Base-by-base conservation (phyloP, 2,888 invertebrate genomes). In the Branchellion lobata region DNA sequence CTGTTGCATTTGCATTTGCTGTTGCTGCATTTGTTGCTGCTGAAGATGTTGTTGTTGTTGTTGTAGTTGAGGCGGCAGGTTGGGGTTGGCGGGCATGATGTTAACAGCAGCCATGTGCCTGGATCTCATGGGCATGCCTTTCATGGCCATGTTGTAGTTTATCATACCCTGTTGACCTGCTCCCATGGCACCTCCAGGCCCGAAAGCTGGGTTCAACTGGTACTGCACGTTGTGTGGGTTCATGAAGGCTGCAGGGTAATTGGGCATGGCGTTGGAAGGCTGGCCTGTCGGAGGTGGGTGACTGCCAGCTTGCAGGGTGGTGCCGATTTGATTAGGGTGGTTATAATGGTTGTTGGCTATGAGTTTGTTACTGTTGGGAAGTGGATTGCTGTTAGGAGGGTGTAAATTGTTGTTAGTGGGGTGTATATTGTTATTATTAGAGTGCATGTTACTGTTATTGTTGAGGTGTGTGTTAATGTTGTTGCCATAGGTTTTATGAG, bases 121-220 rank as follows among this genome's bases (percentile, higher is more conserved):
- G 5, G 65, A 34, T n/a, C 77, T 31, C 34, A 77, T 24, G 18
- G 77, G 77, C 36, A 77, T n/a, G 5, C 53, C 31, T 24, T 77
- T 77, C 40, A 75, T 51, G 75, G 53, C 57, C 75, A 75, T 75
- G 61, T 65, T 77, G 77, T 65, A 77, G 61, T 77, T 77, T n/a
- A 77, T n/a, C 34, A 65, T 29, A 3, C 57, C 57, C 21, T 57
- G 47, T 65, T 27, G 33, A 1, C 57, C 57, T n/a, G 18, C 57
- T 21, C 33, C n/a, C 65, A 36, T 27, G 1, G 51, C 21, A 2
- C 8, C 27, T 21, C 47, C 27, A 31, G 36, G 33, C 51, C 51
- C 51, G 27, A 57, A 57, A 57, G 27, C 18, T 47, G 36, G 75
- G 29, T 69, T 69, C 69, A 69, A 3, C 31, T 31, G 34, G 33